A percentile compares a stretch with the other conserved stretches of the same genome.
Conservation (phyloP, 2,113 vertebrate species). For the Chiloscyllium plagiosum region DNA sequence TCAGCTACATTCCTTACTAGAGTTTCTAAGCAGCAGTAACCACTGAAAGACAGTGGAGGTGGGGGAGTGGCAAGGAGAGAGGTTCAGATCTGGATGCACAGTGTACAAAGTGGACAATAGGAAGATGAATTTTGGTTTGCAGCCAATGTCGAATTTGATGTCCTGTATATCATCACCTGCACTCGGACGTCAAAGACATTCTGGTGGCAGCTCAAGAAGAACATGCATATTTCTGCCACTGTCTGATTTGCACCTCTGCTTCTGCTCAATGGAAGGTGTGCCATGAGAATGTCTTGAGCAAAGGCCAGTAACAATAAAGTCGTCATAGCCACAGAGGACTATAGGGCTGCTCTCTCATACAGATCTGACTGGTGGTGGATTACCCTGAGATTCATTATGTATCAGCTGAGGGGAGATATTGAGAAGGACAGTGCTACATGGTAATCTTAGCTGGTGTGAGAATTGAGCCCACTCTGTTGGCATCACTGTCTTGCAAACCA, state of each 20-base stretch:
- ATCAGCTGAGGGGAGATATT: too few species aligned
- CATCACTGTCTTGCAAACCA: too few species aligned
- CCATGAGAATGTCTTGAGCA: neutral
- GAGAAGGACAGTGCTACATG: too few species aligned
- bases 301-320: neutral
- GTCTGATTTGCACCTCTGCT: neutral
- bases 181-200: neutral
- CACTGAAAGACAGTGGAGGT: neutral
- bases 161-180: neutral
- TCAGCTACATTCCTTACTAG: neutral
- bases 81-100: neutral
- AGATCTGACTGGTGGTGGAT: too few species aligned
- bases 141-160: neutral
- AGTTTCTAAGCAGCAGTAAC: neutral
- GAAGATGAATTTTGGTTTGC: neutral
- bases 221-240: too few species aligned
- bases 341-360: too few species aligned
- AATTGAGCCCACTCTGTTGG: too few species aligned
- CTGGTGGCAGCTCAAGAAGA: too few species aligned
- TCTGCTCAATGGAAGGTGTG: neutral
- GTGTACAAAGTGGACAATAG: neutral
- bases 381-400: too few species aligned
- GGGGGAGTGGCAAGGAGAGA: neutral
- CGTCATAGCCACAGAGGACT: too few species aligned
- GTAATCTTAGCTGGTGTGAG: too few species aligned